Base-by-base conservation (phyloP, 2,797 vertebrate genomes). In the Chaunax sp. region DNA sequence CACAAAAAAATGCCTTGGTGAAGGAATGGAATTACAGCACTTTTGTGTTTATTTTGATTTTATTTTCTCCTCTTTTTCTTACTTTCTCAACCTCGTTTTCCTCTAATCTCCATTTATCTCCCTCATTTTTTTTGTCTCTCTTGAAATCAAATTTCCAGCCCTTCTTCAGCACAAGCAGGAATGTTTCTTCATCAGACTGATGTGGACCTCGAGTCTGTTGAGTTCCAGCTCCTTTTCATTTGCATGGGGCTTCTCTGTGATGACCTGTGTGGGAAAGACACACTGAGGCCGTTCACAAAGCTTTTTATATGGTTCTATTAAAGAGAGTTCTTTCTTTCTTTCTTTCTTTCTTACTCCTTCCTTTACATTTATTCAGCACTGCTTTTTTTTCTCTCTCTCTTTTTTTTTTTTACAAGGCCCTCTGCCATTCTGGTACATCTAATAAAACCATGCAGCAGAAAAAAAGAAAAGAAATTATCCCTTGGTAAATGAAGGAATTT, bases 221-320 rank as follows among this genome's bases (percentile, higher is more conserved):
- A 86, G 40, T 43, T 22, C 14, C 58, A 52, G 49, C 44, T 75
- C n/a, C 58, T 76, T 81, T 86, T 86, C 54, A 85, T 75, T 40
- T 67, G 53, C 28, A 78, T 65, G 70, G 67, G 70, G 75, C 28
- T 26, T 61, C 76, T 69, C 56, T 55, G 44, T 46, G 33, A 41
- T 64, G 72, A 79, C 72, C 75, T 55, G 61, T 86, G 85, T 86
- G 85, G 78, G 77, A 90, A 84, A 76, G 60, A 71, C 73, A 62
- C 73, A 76, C 72, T 35, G 55, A 65, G 77, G 62, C 38, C 67
- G 56, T 79, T 85, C 78, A 78, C 74, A 64, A 74, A 81, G 80
- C 67, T 54, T 81, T 82, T 85, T 67, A 80, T 37, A 64, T 41
- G 55, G 57, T 71, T 78, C 62, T 53, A 67, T 74, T 73, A 80